These are phyloP conservation scores for Solea solea DNA, from an alignment of 2,113 vertebrate genomes.

Conservation along the genomic window DNA sequence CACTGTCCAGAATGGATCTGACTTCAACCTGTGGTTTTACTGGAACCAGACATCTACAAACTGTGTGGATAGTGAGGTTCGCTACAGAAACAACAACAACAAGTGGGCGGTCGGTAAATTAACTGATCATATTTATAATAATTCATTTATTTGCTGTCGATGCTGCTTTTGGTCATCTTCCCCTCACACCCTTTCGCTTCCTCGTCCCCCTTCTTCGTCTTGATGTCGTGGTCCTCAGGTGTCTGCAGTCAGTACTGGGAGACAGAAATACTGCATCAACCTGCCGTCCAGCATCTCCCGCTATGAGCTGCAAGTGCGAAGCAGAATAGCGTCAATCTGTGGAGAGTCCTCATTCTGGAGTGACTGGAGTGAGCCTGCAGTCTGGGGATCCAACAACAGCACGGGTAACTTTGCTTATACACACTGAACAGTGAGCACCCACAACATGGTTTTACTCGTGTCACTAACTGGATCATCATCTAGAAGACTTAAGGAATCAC, in stretches of 20 bases:
- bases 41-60: conserved; percentile 6
- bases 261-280: conserved; percentile 50
- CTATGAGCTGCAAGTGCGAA: conserved; percentile 74
- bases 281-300: conserved; percentile 46
- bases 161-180: neutral
- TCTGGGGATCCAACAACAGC: conserved; percentile 66
- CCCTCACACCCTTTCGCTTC: neutral
- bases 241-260: fast-evolving
- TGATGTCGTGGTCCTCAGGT: conserved; percentile 19
- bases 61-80: conserved; percentile 52
- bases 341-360: conserved; percentile 68
- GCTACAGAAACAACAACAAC: conserved; percentile 35
- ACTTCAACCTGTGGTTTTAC: conserved; percentile 60
- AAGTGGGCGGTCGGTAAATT: conserved; percentile 43
- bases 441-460: neutral
- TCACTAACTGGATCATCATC: too few species aligned
- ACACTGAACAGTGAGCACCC: neutral
- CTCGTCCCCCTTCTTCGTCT: neutral
- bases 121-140: neutral
- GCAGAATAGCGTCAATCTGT: neutral
- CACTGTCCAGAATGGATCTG: conserved; percentile 38
- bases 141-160: neutral
- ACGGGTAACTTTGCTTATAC: conserved; percentile 34
- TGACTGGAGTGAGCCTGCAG: conserved; percentile 73
- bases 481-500: too few species aligned